These are phyloP conservation scores for Patella depressa DNA, from an alignment of 2,888 invertebrate genomes.

Conservation along the genomic window DNA sequence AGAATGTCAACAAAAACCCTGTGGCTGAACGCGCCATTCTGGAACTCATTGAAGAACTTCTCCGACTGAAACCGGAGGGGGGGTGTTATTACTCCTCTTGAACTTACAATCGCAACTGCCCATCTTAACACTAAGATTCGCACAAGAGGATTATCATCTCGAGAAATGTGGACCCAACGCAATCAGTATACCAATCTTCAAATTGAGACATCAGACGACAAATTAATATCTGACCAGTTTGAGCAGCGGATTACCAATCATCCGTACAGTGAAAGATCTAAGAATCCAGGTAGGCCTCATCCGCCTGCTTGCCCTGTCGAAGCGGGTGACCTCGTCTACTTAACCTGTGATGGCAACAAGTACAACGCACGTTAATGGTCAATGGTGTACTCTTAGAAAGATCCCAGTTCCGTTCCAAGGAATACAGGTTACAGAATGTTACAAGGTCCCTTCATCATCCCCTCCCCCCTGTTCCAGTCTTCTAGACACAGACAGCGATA, in stretches of 20 bases:
- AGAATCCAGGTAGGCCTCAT: neutral
- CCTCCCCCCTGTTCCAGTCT: neutral
- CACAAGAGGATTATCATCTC: constrained; percentile 8
- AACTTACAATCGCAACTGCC: constrained; percentile 2
- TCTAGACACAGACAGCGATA: neutral
- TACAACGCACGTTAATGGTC: neutral
- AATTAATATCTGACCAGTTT: constrained; percentile 7
- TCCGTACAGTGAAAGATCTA: constrained; percentile 7
- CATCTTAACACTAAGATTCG: constrained; percentile 19
- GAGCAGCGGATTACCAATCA: neutral
- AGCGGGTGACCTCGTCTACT: neutral
- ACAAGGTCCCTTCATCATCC: neutral
- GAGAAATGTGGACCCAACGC: constrained; percentile 10
- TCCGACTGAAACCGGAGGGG: constrained; percentile 38
- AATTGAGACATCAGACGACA: constrained; percentile 2
- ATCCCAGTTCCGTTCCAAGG: neutral
- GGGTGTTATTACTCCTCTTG: neutral
- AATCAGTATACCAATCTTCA: constrained; percentile 11
- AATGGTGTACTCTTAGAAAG: neutral
- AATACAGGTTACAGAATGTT: neutral
- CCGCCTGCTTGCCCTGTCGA: neutral
- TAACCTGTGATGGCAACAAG: neutral
- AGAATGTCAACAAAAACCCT: constrained; percentile 46
- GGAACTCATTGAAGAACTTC: constrained; percentile 45
- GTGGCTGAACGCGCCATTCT: constrained; percentile 48